Conservation (phyloP, 2,113 vertebrate genomes). For the Seriola rivoliana region DNA sequence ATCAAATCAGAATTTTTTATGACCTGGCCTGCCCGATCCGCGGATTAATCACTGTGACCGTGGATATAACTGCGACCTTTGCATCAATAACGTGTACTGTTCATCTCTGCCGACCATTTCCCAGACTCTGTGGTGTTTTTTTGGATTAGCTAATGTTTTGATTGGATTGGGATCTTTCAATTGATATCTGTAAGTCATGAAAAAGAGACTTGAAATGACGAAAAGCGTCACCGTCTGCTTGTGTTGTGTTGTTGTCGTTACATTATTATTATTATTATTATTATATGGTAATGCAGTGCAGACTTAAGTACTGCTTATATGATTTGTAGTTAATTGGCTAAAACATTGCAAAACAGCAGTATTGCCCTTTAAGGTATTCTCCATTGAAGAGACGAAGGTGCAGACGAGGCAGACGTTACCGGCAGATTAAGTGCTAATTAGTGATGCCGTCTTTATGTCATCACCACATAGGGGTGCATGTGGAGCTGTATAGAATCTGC, state of each 20-base stretch:
- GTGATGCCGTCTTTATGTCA: neutral
- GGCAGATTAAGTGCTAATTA: conserved; percentile 24
- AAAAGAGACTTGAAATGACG: neutral
- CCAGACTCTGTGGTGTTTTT: neutral
- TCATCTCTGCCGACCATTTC: neutral
- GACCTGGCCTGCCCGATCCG: too few relatives aligned
- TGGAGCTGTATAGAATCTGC: neutral
- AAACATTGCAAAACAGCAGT: neutral
- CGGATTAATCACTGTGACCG: too few relatives aligned
- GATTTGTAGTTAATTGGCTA: neutral
- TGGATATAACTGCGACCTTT: too few relatives aligned
- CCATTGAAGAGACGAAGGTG: neutral
- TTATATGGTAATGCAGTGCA: neutral
- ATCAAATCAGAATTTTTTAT: too few relatives aligned
- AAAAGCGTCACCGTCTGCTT: neutral
- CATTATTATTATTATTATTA: neutral
- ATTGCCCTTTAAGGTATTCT: conserved; percentile 1
- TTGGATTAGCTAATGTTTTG: neutral
- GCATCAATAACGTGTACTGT: too few relatives aligned
- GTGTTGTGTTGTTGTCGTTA: neutral
- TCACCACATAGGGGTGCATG: neutral
- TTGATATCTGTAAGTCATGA: neutral
- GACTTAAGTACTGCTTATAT: neutral
- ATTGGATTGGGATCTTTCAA: too few relatives aligned
- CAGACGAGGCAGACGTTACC: conserved; percentile 2